phyloP scores from a whole-genome alignment of 2,797 vertebrate genomes.

The Channallabes apus region DNA sequence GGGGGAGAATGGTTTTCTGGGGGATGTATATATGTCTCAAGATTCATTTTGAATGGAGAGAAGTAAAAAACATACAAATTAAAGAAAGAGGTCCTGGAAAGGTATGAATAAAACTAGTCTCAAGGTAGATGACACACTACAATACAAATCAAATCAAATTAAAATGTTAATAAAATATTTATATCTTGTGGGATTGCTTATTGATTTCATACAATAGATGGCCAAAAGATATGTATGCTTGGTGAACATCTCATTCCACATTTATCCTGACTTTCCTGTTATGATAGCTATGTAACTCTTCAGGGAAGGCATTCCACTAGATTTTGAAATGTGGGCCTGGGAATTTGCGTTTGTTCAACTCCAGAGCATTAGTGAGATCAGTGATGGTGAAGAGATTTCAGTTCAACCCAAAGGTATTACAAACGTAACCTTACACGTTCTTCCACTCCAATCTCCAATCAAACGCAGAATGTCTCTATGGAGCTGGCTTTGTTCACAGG shows the following conservation, averaged over 20 bases:
- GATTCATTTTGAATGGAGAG: not conserved
- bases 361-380: not conserved
- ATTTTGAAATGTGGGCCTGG: not conserved
- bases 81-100: not conserved
- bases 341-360: not conserved
- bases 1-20: conserved; percentile 48
- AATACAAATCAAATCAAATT: too few relatives aligned
- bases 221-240: not conserved
- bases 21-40: not conserved
- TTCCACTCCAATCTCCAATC: not conserved
- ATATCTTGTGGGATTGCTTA: not conserved
- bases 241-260: not conserved
- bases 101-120: not conserved
- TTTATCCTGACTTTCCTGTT: not conserved
- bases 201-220: not conserved
- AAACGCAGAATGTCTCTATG: too few relatives aligned
- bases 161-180: too few relatives aligned
- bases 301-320: not conserved
- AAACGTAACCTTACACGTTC: not conserved
- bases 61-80: not conserved
- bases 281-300: not conserved
- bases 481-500: not conserved
- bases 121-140: too few relatives aligned
- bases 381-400: not conserved
- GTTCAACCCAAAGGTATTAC: not conserved